These are phyloP conservation scores for Drosophila neoperkinsi DNA, from an alignment of 2,888 invertebrate genomes.

Conservation along the genomic window DNA sequence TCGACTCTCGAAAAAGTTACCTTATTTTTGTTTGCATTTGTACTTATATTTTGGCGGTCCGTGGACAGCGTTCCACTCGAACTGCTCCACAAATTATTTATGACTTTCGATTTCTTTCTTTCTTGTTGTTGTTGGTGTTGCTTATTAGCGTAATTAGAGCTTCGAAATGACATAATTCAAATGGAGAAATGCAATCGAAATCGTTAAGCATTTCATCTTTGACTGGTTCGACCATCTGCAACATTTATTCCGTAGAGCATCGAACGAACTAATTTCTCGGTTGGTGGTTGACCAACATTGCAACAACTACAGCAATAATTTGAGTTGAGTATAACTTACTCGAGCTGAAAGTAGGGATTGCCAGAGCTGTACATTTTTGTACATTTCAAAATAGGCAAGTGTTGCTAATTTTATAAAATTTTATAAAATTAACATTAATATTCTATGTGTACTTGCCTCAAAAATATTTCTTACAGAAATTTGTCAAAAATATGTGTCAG, in stretches of 20 bases:
- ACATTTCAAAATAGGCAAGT: not conserved
- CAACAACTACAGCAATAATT: slow-evolving; percentile 6
- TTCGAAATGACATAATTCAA: slow-evolving; percentile 16
- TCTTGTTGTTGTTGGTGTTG: slow-evolving; percentile 8
- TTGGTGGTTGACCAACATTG: slow-evolving; percentile 36
- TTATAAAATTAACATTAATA: not conserved
- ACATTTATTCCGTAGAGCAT: not conserved
- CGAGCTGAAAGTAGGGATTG: not conserved
- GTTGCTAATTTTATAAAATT: no score
- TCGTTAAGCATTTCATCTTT: slow-evolving; percentile 17
- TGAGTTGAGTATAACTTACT: not conserved
- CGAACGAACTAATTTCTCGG: slow-evolving; percentile 26
- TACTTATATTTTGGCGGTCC: slow-evolving; percentile 30
- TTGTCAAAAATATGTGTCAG: not conserved
- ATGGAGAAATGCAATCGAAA: slow-evolving; percentile 25
- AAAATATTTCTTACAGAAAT: not conserved
- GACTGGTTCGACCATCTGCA: slow-evolving; percentile 11
- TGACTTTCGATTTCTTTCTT: slow-evolving; percentile 48
- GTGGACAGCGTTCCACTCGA: slow-evolving; percentile 35
- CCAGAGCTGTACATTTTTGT: not conserved
- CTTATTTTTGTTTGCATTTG: slow-evolving; percentile 11
- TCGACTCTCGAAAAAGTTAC: slow-evolving; percentile 41
- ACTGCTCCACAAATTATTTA: slow-evolving; percentile 64
- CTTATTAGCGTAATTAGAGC: slow-evolving; percentile 67
- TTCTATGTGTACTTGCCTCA: not conserved